Conservation (phyloP, 1,140 invertebrate genomes). For the Platorchestia sp. region DNA sequence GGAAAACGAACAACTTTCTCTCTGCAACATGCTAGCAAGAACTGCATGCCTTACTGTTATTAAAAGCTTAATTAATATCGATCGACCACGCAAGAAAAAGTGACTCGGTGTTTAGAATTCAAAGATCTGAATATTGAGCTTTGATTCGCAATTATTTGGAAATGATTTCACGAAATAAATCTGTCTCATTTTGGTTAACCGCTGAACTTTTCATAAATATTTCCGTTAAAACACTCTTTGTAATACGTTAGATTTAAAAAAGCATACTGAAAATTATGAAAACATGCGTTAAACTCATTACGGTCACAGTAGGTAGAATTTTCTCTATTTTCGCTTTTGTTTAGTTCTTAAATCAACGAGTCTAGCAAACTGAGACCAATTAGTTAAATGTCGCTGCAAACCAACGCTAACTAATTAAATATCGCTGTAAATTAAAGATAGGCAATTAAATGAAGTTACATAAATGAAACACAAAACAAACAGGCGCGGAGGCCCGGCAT, state of each 20-base stretch:
- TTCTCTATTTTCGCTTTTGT: too few species aligned
- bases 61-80: not conserved
- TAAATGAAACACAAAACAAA: too few species aligned
- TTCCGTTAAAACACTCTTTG: not conserved
- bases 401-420: too few species aligned
- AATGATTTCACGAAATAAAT: not conserved
- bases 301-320: too few species aligned
- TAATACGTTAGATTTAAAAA: not conserved
- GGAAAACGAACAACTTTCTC: not conserved
- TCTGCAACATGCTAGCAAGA: not conserved
- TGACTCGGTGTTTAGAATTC: not conserved
- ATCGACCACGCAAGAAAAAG: not conserved
- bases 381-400: too few species aligned
- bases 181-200: not conserved
- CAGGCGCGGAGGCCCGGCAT: too few species aligned
- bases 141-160: not conserved
- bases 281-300: too few species aligned
- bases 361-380: too few species aligned
- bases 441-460: too few species aligned
- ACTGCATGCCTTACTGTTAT: not conserved
- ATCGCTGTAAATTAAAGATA: too few species aligned
- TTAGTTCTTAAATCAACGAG: too few species aligned
- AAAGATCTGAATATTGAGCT: not conserved
- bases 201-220: not conserved
- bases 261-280: not conserved